Base-by-base conservation (phyloP, 2,797 vertebrate genomes). In the Tiaroga cobitis region DNA sequence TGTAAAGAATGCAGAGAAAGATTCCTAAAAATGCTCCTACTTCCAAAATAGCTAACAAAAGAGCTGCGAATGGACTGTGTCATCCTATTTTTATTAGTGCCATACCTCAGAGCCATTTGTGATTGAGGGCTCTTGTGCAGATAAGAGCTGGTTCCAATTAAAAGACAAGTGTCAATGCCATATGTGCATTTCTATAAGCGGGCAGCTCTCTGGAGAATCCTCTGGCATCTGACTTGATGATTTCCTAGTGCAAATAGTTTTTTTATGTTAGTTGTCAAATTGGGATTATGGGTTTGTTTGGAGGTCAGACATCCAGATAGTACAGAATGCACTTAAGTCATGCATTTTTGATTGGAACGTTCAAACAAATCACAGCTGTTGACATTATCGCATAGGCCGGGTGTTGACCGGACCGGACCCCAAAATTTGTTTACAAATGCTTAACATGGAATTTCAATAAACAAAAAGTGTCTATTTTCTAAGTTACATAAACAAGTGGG, bases 21-120 rank as follows among this genome's bases (percentile, higher is more conserved):
- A 76, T 80, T 82, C 54, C 41, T 39, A 34, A 24, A 21, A 82
- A 85, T 80, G 68, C 37, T 46, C 16, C 75, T 67, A 59, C 65
- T 13, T 78, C 49, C 49, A 69, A 59, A 84, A 83, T 54, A 76
- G 72, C 24, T 0, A 67, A 26, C 29, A 75, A 67, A 83, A 65
- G 1, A 49, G 41, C n/a, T 21, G 10, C 11, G 49, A 83, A 83
- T n/a, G 8, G n/a, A 34, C 19, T 37, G 11, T 9, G 26, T 59
- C 26, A 34, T 68, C 19, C 61, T 39, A 56, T 56, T 77, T 54
- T 77, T 68, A 77, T 56, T 15, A 29, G n/a, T 84, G 9, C 61
- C 73, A 69, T 84, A 69, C 49, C 26, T 84, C 11, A 32, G 46
- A 77, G 51, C 49, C 74, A 43, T 77, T 70, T 61, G 46, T 18